Conservation (phyloP, 1,140 invertebrate genomes). For the Chrysomallon squamiferum region DNA sequence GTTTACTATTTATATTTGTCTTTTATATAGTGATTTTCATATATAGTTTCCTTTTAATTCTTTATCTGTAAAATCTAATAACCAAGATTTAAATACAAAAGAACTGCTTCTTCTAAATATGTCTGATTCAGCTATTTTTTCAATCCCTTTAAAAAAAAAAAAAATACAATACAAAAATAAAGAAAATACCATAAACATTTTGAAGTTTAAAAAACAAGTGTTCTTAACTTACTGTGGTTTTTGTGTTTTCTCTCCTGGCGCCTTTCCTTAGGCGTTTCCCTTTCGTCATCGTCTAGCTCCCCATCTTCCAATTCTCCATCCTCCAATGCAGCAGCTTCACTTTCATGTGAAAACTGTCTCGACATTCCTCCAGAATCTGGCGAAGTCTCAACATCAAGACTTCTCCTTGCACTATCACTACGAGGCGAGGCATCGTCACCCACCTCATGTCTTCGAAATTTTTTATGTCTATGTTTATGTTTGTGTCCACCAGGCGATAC, state of each 20-base stretch:
- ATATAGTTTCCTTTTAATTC: no score
- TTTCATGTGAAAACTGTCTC: constrained; percentile 2
- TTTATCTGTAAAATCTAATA: no score
- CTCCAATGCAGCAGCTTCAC: constrained; percentile 56
- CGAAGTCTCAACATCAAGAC: not conserved
- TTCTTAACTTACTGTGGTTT: constrained; percentile 9
- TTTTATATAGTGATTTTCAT: no score
- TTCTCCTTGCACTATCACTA: not conserved
- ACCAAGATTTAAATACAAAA: no score
- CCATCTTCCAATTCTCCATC: constrained; percentile 50
- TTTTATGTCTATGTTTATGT: not conserved
- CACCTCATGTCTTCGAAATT: not conserved
- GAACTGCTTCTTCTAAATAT: no score
- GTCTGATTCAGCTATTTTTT: no score
- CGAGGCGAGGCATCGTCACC: not conserved
- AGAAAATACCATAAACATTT: no score
- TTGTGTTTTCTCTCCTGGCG: constrained; percentile 24
- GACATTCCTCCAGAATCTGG: not conserved
- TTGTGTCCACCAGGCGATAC: constrained; percentile 1
- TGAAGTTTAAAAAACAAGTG: no score
- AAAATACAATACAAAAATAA: no score
- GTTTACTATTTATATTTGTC: no score
- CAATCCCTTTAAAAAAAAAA: no score
- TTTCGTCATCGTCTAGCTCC: constrained; percentile 25
- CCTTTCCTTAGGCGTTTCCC: constrained; percentile 3